phyloP scores from a whole-genome alignment of 2,888 invertebrate genomes.

The Aporophyla nigra region DNA sequence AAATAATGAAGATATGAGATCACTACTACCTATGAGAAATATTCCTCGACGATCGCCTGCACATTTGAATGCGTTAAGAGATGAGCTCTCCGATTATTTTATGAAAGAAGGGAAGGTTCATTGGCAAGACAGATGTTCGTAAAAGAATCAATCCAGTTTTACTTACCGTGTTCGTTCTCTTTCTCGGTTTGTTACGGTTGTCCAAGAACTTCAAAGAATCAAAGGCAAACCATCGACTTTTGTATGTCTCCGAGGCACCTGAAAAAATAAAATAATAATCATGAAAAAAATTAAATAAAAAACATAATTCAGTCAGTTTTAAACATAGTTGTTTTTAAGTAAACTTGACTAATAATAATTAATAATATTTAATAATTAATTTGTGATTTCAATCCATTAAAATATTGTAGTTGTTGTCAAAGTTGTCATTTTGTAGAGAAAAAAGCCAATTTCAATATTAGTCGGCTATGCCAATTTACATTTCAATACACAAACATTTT shows the following conservation, averaged over 20 bases:
- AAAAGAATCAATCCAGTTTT: slow-evolving; percentile 26
- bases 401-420: no score
- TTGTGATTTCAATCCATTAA: not conserved
- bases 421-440: no score
- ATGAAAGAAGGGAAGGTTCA: slow-evolving; percentile 33
- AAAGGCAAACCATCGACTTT: slow-evolving; percentile 38
- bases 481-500: no score
- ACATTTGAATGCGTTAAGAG: slow-evolving; percentile 22
- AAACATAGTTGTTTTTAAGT: no score
- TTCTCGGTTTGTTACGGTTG: slow-evolving; percentile 36
- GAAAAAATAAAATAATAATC: not conserved
- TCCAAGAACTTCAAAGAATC: slow-evolving; percentile 30
- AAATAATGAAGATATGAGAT: slow-evolving; percentile 26
- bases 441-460: slow-evolving; percentile 23
- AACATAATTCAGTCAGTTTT: no score
- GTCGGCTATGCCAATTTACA: not conserved
- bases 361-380: no score
- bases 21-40: slow-evolving; percentile 28
- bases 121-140: slow-evolving; percentile 35
- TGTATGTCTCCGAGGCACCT: slow-evolving; percentile 32
- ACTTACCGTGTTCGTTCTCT: slow-evolving; percentile 33
- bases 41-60: slow-evolving; percentile 24
- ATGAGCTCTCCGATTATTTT: slow-evolving; percentile 30
- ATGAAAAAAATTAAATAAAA: slow-evolving; percentile 16
- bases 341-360: no score